Evolutionary conservation across 2,113 vertebrate species (phyloP), one percentile per base, ranked within the genome.

Genomic region (Archocentrus centrarchus): DNA sequence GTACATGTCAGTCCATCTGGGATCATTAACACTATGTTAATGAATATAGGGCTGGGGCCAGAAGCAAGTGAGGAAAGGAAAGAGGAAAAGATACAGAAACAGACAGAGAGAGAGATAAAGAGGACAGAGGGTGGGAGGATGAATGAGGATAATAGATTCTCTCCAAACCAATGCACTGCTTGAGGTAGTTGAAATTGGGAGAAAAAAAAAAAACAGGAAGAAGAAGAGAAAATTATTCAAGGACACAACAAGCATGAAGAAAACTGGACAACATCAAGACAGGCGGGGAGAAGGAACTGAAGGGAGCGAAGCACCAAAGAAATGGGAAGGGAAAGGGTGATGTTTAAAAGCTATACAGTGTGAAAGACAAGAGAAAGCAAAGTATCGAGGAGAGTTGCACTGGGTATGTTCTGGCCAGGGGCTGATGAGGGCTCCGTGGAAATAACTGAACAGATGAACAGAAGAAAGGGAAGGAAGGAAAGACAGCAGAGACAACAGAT

Each of bases 1-100:
- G 94, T 93, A 91, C 93, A 93, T 95, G 91, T 95, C 94, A 92
- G 94, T 93, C 95, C 94, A 95, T 94, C 94, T 95, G 94, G 93
- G 93, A 95, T 94, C 90, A 93, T 94, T 94, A 93, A 92, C 93
- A 91, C 93, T 81, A 90, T 92, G 92, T 87, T 94, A 94, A 95
- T 94, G 93, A 94, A 93, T 93, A 94, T 92, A 93, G 86, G 88
- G 83, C 87, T 62, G 79, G 77, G 88, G 85, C 91, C 88, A 84
- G 90, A 88, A 93, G 87, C 92, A 81, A 81, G 89, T 75, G 89
- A 90, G 84, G 89, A 85, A 86, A 83, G 20, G 85, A 85, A 20
- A 53, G 70, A 79, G 57, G 63, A 15, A 70, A 22, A 57, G 41
- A 78, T 14, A 83, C 55, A 66, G 47, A 79, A 82, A 62, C 66